A percentile compares a stretch with the other conserved stretches of the same genome.
Evolutionary conservation across 2,113 vertebrate species (phyloP).

Genomic region (Tetrao urogallus): DNA sequence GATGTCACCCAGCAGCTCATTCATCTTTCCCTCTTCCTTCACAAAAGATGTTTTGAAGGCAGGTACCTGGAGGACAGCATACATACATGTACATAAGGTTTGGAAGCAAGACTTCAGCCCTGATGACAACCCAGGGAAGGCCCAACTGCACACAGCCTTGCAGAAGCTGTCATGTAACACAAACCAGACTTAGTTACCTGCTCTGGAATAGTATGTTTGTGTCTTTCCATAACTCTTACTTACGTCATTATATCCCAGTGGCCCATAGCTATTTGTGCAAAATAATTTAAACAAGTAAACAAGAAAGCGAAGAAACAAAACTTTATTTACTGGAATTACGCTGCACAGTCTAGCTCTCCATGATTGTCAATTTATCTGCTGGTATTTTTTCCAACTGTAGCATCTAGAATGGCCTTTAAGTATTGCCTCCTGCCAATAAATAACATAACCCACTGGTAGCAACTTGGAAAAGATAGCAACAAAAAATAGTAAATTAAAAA

Average conservation of each 20-base stretch:
- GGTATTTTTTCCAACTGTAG: background rate
- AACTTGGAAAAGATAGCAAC: background rate
- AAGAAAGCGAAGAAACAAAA: background rate
- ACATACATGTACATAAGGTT: background rate
- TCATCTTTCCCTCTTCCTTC: background rate
- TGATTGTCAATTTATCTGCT: background rate
- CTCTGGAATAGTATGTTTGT: background rate
- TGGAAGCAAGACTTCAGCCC: background rate
- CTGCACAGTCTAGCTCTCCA: background rate
- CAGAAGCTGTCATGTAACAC: background rate
- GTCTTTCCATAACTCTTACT: rapidly evolving
- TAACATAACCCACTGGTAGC: background rate
- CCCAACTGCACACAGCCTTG: background rate
- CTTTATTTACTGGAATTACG: background rate
- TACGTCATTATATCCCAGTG: background rate
- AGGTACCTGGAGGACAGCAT: background rate
- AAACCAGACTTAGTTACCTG: background rate
- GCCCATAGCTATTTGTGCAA: rapidly evolving
- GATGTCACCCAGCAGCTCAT: background rate
- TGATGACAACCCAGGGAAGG: rapidly evolving
- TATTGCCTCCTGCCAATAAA: background rate
- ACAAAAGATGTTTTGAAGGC: background rate
- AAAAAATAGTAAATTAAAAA: background rate
- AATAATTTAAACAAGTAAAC: background rate
- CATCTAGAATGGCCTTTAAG: background rate